A percentile compares a stretch with the other conserved stretches of the same genome.
Conservation (phyloP, 2,113 vertebrate genomes). For the Pontoporia blainvillei region DNA sequence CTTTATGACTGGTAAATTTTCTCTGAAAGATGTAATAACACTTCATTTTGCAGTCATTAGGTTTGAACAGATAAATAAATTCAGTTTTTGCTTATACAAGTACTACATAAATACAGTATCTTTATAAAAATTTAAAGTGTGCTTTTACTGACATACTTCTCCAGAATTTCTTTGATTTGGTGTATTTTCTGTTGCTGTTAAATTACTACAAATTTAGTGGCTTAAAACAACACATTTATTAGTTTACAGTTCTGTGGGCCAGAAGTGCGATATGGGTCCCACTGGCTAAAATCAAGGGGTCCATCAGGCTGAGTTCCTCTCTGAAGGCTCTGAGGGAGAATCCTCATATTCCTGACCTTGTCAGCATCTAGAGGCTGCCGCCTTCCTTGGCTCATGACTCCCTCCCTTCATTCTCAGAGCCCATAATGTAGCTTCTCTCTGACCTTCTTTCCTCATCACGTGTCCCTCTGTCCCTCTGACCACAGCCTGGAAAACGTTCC, state of each 20-base stretch:
- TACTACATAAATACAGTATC: not conserved
- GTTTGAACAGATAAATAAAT: constrained; percentile 21
- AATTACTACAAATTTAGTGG: not conserved
- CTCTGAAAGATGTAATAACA: not conserved
- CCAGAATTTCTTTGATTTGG: not conserved
- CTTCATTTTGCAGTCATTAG: constrained; percentile 16
- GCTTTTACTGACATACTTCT: not conserved
- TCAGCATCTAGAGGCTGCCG: not conserved
- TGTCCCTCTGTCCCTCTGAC: not conserved
- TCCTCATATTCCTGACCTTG: not conserved
- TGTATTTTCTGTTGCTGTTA: not conserved
- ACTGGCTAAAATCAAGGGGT: not conserved
- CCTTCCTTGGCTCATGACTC: not conserved
- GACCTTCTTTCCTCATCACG: not conserved
- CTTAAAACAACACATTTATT: not conserved
- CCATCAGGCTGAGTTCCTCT: not conserved
- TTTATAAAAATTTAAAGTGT: not conserved
- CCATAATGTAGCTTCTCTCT: not conserved
- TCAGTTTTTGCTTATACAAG: not conserved
- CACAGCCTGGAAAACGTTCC: not conserved
- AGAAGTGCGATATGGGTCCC: not conserved
- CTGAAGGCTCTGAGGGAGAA: not conserved
- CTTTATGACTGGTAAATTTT: not conserved
- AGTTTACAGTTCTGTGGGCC: not conserved
- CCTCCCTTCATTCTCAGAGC: not conserved